phyloP scores from a whole-genome alignment of 1,140 invertebrate species.

The Ceratosolen fusciceps region DNA sequence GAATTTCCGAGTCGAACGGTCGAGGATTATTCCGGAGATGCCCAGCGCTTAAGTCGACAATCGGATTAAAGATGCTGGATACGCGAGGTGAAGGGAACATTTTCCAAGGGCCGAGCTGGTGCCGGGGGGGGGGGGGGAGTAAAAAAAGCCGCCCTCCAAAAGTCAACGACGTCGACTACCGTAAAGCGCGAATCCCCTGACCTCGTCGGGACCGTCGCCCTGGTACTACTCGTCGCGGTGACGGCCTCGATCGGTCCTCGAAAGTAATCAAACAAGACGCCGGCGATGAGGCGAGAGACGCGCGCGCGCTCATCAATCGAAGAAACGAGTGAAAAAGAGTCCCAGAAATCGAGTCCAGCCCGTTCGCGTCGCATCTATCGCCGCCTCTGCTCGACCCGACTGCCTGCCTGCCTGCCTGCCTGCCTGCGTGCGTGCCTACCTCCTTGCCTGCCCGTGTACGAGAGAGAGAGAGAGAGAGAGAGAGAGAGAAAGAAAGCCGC shows the following conservation, averaged over 20 bases:
- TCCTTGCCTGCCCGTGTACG: too few relatives aligned
- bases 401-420: neutral
- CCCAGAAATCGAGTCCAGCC: slow-evolving; percentile 23
- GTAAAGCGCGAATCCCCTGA: too few relatives aligned
- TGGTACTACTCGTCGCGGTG: too few relatives aligned
- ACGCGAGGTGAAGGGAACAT: neutral
- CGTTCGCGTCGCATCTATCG: slow-evolving; percentile 26
- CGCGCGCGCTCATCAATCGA: neutral
- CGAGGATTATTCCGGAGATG: too few relatives aligned
- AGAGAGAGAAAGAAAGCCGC: slow-evolving; percentile 45
- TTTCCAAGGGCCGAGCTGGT: neutral
- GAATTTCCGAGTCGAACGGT: neutral
- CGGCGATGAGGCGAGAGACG: too few relatives aligned
- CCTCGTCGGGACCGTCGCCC: too few relatives aligned
- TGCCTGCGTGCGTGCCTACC: neutral
- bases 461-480: too few relatives aligned
- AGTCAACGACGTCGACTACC: neutral
- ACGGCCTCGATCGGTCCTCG: neutral
- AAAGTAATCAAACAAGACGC: slow-evolving; percentile 1
- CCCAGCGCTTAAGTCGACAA: neutral
- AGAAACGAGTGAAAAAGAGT: slow-evolving; percentile 24
- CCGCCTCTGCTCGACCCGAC: neutral
- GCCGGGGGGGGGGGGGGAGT: neutral
- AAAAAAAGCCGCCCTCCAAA: neutral
- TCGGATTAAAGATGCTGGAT: neutral